phyloP scores from a whole-genome alignment of 2,113 vertebrate species.

The Oenanthe melanoleuca region DNA sequence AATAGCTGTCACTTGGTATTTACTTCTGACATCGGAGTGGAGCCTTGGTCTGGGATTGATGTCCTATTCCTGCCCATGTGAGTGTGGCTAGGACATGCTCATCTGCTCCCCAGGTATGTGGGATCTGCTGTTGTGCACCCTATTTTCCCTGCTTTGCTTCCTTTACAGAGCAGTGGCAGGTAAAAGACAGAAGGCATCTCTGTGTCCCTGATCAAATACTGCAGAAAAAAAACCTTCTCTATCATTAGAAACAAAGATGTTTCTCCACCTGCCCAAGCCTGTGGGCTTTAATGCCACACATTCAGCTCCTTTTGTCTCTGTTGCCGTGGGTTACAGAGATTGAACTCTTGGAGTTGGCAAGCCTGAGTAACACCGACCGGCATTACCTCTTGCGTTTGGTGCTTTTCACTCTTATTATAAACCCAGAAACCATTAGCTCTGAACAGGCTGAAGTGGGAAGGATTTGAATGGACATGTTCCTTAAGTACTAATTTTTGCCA shows the following conservation, averaged over 20 bases:
- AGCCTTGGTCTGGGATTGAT: accelerated
- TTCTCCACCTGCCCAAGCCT: neutral
- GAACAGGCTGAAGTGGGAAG: conserved; percentile 43
- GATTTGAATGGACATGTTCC: conserved; percentile 46
- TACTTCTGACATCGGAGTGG: neutral
- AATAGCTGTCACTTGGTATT: conserved; percentile 23
- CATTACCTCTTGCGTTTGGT: neutral
- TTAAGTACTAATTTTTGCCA: conserved; percentile 53
- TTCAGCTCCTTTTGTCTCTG: neutral
- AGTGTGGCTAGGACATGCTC: neutral
- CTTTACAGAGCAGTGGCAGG: neutral
- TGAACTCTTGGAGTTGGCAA: neutral
- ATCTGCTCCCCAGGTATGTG: neutral
- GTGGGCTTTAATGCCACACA: neutral
- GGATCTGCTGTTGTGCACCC: neutral
- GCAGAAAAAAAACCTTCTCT: neutral
- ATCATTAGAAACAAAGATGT: neutral
- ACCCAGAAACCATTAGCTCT: conserved; percentile 41
- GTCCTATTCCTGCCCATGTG: neutral
- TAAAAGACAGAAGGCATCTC: neutral
- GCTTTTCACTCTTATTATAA: conserved; percentile 31
- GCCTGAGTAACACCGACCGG: conserved; percentile 9
- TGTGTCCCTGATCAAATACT: neutral
- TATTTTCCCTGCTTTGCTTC: neutral
- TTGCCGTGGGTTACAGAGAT: conserved; percentile 47